Evolutionary conservation across 2,888 invertebrate genomes (phyloP).

Genomic region (Nephrotoma flavescens): DNA sequence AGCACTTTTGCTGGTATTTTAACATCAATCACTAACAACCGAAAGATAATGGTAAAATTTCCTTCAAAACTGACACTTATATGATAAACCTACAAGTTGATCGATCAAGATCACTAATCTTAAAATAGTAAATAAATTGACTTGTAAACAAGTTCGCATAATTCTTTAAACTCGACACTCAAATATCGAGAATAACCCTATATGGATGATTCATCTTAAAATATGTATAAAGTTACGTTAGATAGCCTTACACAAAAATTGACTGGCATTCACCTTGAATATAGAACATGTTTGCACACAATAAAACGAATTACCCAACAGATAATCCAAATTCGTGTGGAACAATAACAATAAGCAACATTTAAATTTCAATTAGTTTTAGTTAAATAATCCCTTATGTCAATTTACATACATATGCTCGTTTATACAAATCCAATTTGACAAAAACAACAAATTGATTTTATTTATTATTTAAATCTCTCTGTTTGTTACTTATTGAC

Average conservation of each 20-base stretch:
- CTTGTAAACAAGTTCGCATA: too few species aligned
- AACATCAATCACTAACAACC: too few species aligned
- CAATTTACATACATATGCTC: neutral
- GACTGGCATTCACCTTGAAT: neutral
- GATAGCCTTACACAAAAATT: neutral
- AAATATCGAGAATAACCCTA: neutral
- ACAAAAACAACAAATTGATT: neutral
- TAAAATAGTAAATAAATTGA: too few species aligned
- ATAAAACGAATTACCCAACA: neutral
- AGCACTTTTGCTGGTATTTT: too few species aligned
- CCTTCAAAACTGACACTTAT: too few species aligned
- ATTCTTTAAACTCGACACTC: too few species aligned
- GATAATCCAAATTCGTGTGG: neutral
- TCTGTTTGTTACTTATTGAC: neutral
- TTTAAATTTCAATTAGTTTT: neutral
- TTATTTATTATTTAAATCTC: neutral
- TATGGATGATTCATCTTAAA: neutral
- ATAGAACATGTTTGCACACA: neutral
- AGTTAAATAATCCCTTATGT: neutral
- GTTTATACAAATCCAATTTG: neutral
- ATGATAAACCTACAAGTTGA: too few species aligned
- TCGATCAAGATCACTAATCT: too few species aligned
- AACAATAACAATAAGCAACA: neutral
- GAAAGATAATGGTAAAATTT: too few species aligned
- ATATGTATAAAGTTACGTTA: neutral